These are phyloP conservation scores for Stylophora pistillata DNA, from an alignment of 64 coral and sea anemone genomes.

Conservation along the genomic window DNA sequence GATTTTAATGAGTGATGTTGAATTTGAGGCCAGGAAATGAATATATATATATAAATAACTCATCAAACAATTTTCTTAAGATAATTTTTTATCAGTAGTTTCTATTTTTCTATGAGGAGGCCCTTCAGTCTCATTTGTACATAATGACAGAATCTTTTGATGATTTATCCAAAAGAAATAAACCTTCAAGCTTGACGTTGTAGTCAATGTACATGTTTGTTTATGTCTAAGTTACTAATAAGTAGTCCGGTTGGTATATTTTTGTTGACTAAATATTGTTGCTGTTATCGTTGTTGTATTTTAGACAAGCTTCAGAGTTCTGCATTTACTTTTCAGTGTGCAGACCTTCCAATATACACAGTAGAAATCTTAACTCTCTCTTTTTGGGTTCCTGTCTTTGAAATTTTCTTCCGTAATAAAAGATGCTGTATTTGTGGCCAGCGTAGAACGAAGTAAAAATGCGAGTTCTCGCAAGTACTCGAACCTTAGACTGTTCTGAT, in stretches of 20 bases:
- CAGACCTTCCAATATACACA: too few species aligned
- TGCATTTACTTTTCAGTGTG: too few species aligned
- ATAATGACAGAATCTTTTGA: neutral
- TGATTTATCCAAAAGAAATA: neutral
- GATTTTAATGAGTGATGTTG: neutral
- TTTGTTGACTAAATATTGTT: too few species aligned
- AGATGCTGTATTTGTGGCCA: too few species aligned
- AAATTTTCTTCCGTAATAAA: too few species aligned
- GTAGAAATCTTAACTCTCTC: too few species aligned
- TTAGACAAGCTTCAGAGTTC: too few species aligned
- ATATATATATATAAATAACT: neutral
- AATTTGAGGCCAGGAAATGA: neutral
- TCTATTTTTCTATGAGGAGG: conserved; percentile 22
- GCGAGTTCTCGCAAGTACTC: too few species aligned
- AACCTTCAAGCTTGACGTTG: neutral
- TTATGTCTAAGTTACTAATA: neutral
- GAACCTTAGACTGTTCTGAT: too few species aligned
- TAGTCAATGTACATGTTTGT: neutral
- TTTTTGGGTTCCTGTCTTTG: too few species aligned
- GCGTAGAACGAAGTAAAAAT: too few species aligned
- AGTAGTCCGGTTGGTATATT: neutral
- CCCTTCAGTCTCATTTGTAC: conserved; percentile 16
- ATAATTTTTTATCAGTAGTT: conserved; percentile 6
- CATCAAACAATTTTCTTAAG: neutral
- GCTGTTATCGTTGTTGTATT: too few species aligned